Conservation (phyloP, 2,797 vertebrate species). For the Helarctos malayanus region DNA sequence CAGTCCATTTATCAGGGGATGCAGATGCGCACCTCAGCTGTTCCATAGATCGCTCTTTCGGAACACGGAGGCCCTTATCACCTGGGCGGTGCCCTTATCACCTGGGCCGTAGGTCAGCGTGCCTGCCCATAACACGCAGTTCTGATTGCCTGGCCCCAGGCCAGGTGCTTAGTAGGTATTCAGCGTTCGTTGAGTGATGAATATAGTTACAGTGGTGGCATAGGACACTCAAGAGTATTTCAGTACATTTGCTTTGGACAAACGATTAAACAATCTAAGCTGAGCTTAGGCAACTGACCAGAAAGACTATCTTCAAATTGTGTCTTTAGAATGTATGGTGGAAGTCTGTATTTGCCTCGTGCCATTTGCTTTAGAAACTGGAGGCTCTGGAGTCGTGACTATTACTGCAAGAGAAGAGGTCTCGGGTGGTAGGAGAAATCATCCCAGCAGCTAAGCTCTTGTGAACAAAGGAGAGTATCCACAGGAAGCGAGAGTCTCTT, state of each 20-base stretch:
- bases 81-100: background rate
- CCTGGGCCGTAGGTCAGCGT: background rate
- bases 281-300: constrained; percentile 1
- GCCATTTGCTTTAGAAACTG: constrained; percentile 34
- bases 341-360: background rate
- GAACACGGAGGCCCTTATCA: background rate
- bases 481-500: background rate
- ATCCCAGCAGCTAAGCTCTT: background rate
- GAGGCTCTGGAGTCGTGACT: background rate
- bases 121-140: background rate
- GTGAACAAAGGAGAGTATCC: background rate
- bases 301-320: background rate
- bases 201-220: background rate
- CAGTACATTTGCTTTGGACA: constrained; percentile 45
- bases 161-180: background rate
- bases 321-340: background rate
- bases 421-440: background rate
- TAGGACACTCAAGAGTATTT: background rate
- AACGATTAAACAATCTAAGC: constrained; percentile 48
- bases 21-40: background rate
- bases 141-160: background rate
- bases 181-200: background rate
- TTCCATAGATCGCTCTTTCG: background rate
- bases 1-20: background rate
- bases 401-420: background rate